Evolutionary conservation across 2,113 vertebrate genomes (phyloP), one percentile per base, ranked within the genome.

Genomic region (Delphinus delphis): DNA sequence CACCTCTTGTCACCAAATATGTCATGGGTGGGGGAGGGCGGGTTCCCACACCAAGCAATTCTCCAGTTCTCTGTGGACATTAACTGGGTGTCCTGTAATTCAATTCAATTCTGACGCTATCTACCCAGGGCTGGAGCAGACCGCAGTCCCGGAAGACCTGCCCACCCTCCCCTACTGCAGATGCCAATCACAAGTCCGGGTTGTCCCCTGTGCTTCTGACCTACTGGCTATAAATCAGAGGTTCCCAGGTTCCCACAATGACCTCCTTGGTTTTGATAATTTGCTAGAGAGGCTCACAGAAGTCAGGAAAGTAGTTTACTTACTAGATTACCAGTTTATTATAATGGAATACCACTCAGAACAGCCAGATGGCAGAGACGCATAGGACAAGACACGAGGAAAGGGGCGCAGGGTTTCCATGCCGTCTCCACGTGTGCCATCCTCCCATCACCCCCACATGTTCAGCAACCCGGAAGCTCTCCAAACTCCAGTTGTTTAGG

Each of bases 1-100:
- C 10, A 86, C 15, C 15, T 71, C 81, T 60, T 55, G 63, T n/a
- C 88, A 91, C 73, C 53, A 83, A 74, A 89, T 62, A 36, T 67
- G 31, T 60, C 6, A n/a, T 26, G 53, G 6, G 1, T 21, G 13
- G 47, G 18, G 4, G 0, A 38, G 26, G 10, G 21, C 3, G 14
- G 3, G 20, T 44, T 63, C 33, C 63, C 53, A 80, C 55, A 86
- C 55, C 25, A 55, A 41, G 41, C 41, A 63, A 28, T 50, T 62
- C 41, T 91, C 70, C 25, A 76, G 4, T 68, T 84, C 31, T 82
- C 88, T 91, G 73, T 53, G 33, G 41, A 33, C n/a, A 60, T 11
- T 74, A 62, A 26, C 20, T 79, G 71, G 8, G 21, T 60, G 81
- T 68, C 31, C 21, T 60, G 31, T 2, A 58, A 9, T 80, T 81